Percentiles rank a stretch among this genome's conserved stretches.
phyloP scores from a whole-genome alignment of 1,140 invertebrate species.

The Latrodectus geometricus region DNA sequence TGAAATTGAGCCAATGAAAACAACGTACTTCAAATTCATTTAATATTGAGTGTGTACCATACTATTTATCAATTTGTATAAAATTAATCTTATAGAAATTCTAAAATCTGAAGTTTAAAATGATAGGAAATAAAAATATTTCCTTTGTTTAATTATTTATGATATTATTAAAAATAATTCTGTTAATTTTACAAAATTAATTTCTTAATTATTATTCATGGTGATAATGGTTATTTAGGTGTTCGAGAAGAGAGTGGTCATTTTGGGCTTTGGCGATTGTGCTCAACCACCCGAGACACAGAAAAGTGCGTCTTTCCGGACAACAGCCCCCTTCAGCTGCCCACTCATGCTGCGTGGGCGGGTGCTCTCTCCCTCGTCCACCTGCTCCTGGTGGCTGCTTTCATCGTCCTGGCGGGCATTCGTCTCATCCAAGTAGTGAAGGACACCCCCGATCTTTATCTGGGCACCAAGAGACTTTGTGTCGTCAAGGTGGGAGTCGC shows the following conservation, averaged over 20 bases:
- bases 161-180: too few relatives aligned
- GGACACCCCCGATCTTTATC: slow-evolving; percentile 24
- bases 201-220: too few relatives aligned
- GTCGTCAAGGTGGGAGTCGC: slow-evolving; percentile 47
- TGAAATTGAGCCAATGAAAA: too few relatives aligned
- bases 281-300: not conserved
- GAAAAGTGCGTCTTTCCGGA: slow-evolving; percentile 34
- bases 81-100: too few relatives aligned
- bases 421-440: slow-evolving; percentile 19
- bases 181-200: too few relatives aligned
- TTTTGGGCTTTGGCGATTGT: slow-evolving; percentile 46
- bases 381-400: slow-evolving; percentile 22
- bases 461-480: slow-evolving; percentile 38
- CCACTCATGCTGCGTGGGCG: slow-evolving; percentile 7
- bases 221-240: not conserved
- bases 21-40: too few relatives aligned
- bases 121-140: too few relatives aligned
- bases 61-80: too few relatives aligned
- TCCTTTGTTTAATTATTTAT: too few relatives aligned
- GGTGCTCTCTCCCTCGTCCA: slow-evolving; percentile 35
- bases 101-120: too few relatives aligned
- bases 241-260: slow-evolving; percentile 44
- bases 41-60: too few relatives aligned
- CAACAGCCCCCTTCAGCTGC: not conserved
- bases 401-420: slow-evolving; percentile 15